Base-by-base conservation (phyloP, 2,113 vertebrate genomes). In the Neopipo cinnamomea region DNA sequence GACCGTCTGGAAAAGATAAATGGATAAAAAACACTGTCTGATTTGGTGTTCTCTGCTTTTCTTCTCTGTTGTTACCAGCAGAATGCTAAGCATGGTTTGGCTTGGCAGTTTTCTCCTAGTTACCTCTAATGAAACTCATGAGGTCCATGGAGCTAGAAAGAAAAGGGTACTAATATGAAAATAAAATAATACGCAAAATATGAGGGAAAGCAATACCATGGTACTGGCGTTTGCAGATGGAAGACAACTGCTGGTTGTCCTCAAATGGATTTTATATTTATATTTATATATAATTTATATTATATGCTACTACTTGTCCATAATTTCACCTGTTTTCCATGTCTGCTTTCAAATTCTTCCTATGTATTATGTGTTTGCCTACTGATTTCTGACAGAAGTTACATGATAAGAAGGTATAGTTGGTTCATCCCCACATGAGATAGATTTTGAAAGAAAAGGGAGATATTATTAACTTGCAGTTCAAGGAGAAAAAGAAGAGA, bases 171-270 rank as follows among this genome's bases (percentile, higher is more conserved):
- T 67, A 37, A 47, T 27, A 61, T 6, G 14, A 47, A 6, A 41
- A 50, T 14, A 56, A 73, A 30, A 72, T 33, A 37, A 65, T 39
- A 59, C 3, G 2, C 27, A 70, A 77, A 94, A 58, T 73, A 61
- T 0, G 1, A 86, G 35, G 22, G 3, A 84, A 84, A 72, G 12
- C 2, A 63, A 73, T 59, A 37, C 11, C 23, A 17, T 1, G 0
- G 12, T 53, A 52, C 47, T 67, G 31, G 24, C 19, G 10, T 46
- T 25, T 90, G 47, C 39, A 81, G 44, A 18, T 22, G 20, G 46
- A 77, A 80, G 27, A n/a, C n/a, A n/a, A n/a, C 19, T 75, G 7
- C 28, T 52, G 35, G 14, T 56, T 47, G 11, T 44, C 14, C n/a
- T 89, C 19, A 81, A 91, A 52, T 6, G 1, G 20, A 49, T 21